A percentile compares a stretch with the other conserved stretches of the same genome.
These are phyloP conservation scores for Pagrus major DNA, from an alignment of 2,113 vertebrate species.

Conservation along the genomic window DNA sequence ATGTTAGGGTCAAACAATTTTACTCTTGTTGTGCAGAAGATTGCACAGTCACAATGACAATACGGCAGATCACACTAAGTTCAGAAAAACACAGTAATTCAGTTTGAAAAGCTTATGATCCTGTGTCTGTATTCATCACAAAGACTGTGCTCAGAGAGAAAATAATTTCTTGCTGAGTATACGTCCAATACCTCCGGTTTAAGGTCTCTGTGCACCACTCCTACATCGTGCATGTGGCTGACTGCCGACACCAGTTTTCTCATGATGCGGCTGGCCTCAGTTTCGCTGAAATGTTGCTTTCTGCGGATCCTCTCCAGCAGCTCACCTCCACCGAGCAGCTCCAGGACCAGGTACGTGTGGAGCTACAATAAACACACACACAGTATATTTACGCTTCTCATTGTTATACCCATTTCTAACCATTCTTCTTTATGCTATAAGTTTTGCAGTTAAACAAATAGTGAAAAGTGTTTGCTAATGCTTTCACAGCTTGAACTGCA, in stretches of 20 bases:
- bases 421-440: not conserved
- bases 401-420: conserved; percentile 2
- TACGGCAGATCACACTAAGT: conserved; percentile 28
- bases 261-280: conserved; percentile 97
- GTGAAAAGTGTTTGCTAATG: not conserved
- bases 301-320: conserved; percentile 95
- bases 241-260: conserved; percentile 95
- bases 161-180: not conserved
- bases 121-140: conserved; percentile 28
- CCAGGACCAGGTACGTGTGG: conserved; percentile 96
- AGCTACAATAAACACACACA: conserved; percentile 83
- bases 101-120: conserved; percentile 32
- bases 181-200: conserved; percentile 92
- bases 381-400: conserved; percentile 12
- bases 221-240: conserved; percentile 98
- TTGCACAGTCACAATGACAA: conserved; percentile 52
- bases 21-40: conserved; percentile 46
- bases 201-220: conserved; percentile 96
- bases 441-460: conserved; percentile 1
- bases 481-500: not conserved
- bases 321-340: conserved; percentile 94
- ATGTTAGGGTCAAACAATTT: conserved; percentile 60
- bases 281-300: conserved; percentile 97
- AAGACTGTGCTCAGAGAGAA: conserved; percentile 18
- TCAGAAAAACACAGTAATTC: conserved; percentile 64